Evolutionary conservation across 2,113 vertebrate species (phyloP).

Genomic region (Parus major): DNA sequence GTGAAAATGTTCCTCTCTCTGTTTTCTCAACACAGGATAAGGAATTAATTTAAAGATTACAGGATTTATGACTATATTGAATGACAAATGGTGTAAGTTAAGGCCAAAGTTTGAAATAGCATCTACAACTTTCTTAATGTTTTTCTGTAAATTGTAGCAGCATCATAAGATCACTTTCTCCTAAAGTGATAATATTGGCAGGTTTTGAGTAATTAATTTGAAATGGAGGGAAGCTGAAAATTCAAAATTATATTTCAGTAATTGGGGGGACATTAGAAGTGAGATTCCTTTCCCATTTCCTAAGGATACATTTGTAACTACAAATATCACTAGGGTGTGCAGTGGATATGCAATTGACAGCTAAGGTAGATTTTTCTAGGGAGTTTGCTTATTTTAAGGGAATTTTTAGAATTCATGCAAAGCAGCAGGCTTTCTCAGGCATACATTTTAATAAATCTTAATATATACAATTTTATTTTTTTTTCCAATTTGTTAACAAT

Average conservation of each 20-base stretch:
- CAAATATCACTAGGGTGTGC: background rate
- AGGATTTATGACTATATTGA: background rate
- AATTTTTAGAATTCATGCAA: background rate
- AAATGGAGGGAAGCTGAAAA: background rate
- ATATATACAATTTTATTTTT: background rate
- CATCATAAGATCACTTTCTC: background rate
- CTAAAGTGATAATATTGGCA: background rate
- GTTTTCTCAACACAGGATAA: background rate
- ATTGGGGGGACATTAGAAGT: background rate
- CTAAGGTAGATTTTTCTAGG: background rate
- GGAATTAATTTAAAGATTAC: background rate
- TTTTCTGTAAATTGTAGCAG: background rate
- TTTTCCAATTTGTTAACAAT: background rate
- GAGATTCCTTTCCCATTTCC: background rate
- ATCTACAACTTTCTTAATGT: background rate
- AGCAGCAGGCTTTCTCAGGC: background rate
- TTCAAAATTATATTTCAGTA: background rate
- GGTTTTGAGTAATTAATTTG: background rate
- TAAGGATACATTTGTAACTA: background rate
- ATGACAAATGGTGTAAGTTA: background rate
- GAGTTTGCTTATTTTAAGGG: background rate
- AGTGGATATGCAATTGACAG: background rate
- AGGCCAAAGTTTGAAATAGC: background rate
- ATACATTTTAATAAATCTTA: background rate
- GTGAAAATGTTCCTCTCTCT: background rate